Percentiles rank a stretch among this genome's conserved stretches.
These are phyloP conservation scores for Sphaerodactylus townsendi DNA, from an alignment of 2,113 vertebrate genomes.

Conservation along the genomic window DNA sequence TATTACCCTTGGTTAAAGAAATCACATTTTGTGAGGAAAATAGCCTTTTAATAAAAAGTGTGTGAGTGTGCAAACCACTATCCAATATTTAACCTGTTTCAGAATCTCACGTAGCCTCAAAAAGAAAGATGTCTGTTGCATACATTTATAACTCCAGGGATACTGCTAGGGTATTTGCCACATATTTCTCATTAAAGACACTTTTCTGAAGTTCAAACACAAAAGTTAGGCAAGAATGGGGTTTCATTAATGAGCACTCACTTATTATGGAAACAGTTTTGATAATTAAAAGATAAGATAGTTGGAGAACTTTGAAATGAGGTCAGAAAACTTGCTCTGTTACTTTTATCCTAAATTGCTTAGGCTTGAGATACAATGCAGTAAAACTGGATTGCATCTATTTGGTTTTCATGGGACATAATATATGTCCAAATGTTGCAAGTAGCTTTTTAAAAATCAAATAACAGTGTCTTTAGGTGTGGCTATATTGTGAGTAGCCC, in stretches of 20 bases:
- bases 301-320: constrained; percentile 13
- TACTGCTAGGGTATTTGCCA: constrained; percentile 13
- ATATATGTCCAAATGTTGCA: neutral
- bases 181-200: constrained; percentile 42
- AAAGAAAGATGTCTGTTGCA: constrained; percentile 41
- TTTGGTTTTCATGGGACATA: neutral
- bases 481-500: too few species aligned
- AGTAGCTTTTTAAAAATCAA: neutral
- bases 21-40: constrained; percentile 57
- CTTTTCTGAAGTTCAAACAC: constrained; percentile 29
- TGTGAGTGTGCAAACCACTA: constrained; percentile 25
- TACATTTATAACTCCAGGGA: constrained; percentile 51
- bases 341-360: constrained; percentile 25
- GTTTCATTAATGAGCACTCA: constrained; percentile 37
- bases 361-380: constrained; percentile 20
- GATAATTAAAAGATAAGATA: constrained; percentile 38
- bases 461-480: neutral
- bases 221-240: constrained; percentile 20
- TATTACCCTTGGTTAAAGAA: constrained; percentile 63
- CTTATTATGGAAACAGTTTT: constrained; percentile 16
- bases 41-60: constrained; percentile 55
- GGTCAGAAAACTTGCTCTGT: constrained; percentile 13
- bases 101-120: constrained; percentile 52
- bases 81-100: constrained; percentile 60
- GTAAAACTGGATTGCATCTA: constrained; percentile 15